Base-by-base conservation (phyloP, 2,797 vertebrate genomes). In the Pogonophryne albipinna region DNA sequence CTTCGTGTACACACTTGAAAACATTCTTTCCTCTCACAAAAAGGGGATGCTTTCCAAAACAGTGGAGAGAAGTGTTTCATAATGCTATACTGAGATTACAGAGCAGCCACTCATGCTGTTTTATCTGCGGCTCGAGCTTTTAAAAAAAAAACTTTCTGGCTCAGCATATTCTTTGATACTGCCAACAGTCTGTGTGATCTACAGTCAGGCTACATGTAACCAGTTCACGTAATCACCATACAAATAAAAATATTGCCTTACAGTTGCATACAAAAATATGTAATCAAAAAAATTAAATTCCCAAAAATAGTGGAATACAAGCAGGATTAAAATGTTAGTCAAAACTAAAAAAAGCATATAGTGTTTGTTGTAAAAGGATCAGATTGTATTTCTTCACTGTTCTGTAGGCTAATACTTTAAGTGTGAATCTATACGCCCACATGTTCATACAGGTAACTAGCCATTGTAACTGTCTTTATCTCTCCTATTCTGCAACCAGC, bases 151-250 rank as follows among this genome's bases (percentile, higher is more conserved):
- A 10, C 34, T 20, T 27, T 73, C 66, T 60, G 60, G 31, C 79
- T 80, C 76, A 78, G 73, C 74, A 47, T 65, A 49, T 70, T 71
- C 71, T 78, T 78, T 79, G 77, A 75, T 70, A 50, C 76, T 78
- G 69, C 58, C 72, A 66, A 19, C 66, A 60, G 60, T 27, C 52
- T 51, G 17, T 62, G 19, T 72, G 38, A 64, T 42, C 38, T 34
- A 46, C 2, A 38, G 44, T 41, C 34, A 34, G 16, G 2, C 52
- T 38, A 38, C 34, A 38, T 38, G 6, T 9, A 38, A 38, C 34
- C 34, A 9, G 34, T 0, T 38, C 8, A 38, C 34, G 34, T 9
- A 9, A 38, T 38, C 6, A 7, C 6, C 7, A 38, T 1, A 38
- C 34, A 38, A 38, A 38, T 38, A 9, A 9, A 9, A 38, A 38